These are phyloP conservation scores for Operophtera brumata DNA, from an alignment of 2,888 invertebrate genomes.

Conservation along the genomic window DNA sequence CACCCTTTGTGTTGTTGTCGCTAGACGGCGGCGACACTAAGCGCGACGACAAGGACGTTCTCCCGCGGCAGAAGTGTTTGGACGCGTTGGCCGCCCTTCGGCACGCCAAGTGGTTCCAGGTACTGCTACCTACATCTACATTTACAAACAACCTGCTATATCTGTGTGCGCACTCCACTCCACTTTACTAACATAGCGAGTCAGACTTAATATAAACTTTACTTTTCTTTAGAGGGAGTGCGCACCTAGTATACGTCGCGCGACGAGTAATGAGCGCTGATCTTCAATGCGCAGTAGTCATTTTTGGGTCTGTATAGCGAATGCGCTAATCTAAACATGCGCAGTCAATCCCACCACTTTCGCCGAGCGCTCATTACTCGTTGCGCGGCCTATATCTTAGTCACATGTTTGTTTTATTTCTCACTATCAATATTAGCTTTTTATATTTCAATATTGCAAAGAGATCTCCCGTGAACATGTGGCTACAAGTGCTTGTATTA, in stretches of 20 bases:
- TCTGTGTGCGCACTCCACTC: conserved; percentile 63
- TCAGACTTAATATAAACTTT: not conserved
- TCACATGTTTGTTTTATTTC: conserved; percentile 73
- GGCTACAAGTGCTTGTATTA: conserved; percentile 69
- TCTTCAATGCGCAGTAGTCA: too few species aligned
- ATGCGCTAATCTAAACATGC: too few species aligned
- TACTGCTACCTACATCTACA: conserved; percentile 81
- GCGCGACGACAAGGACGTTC: conserved; percentile 94
- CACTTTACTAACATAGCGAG: not conserved
- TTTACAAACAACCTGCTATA: conserved; percentile 42
- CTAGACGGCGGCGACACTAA: conserved; percentile 82
- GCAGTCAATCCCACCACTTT: too few species aligned
- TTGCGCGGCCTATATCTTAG: too few species aligned
- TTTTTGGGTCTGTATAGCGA: too few species aligned
- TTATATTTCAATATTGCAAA: conserved; percentile 39
- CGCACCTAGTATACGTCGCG: too few species aligned
- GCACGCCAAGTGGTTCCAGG: conserved; percentile 99
- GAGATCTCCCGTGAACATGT: conserved; percentile 73
- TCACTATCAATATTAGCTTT: conserved; percentile 39
- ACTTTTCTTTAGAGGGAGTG: conserved; percentile 53
- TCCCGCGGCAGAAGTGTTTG: conserved; percentile 99
- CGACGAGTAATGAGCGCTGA: too few species aligned
- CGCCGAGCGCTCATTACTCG: too few species aligned
- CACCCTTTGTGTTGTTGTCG: conserved; percentile 85
- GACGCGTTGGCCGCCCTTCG: conserved; percentile 99